Percentiles rank a stretch among this genome's conserved stretches.
phyloP scores from a whole-genome alignment of 2,113 vertebrate species.

The Montifringilla adamsi region DNA sequence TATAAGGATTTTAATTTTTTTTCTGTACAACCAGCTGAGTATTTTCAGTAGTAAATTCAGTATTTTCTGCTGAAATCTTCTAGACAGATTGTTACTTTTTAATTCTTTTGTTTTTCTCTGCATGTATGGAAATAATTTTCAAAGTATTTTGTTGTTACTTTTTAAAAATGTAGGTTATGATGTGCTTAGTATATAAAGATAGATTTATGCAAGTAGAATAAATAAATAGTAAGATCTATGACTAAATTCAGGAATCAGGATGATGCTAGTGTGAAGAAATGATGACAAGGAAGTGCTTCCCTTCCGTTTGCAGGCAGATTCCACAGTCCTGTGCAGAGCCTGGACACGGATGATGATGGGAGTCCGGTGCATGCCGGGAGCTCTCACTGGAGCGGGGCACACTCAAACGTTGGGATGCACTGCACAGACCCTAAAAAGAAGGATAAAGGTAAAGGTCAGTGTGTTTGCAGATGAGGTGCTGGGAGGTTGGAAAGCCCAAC shows the following conservation, averaged over 20 bases:
- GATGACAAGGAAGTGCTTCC: background rate
- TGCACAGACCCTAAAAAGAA: conserved; percentile 43
- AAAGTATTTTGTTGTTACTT: background rate
- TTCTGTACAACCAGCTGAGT: background rate
- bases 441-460: conserved; percentile 58
- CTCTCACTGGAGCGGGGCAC: conserved; percentile 56
- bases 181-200: background rate
- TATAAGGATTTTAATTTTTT: background rate
- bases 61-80: background rate
- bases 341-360: conserved; percentile 61
- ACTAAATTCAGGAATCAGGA: background rate
- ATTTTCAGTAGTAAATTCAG: background rate
- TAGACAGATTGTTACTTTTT: background rate
- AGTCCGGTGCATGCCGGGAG: conserved; percentile 54
- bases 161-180: background rate
- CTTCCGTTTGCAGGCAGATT: conserved; percentile 18
- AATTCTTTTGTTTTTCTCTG: background rate
- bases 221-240: background rate
- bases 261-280: background rate
- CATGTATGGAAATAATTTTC: background rate
- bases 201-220: background rate
- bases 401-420: conserved; percentile 23
- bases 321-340: conserved; percentile 28
- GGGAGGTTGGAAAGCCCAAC: background rate
- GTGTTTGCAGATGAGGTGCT: background rate